A percentile compares a stretch with the other conserved stretches of the same genome.
These are phyloP conservation scores for Montipora capricornis DNA, from an alignment of 64 coral and sea anemone species.

Conservation along the genomic window DNA sequence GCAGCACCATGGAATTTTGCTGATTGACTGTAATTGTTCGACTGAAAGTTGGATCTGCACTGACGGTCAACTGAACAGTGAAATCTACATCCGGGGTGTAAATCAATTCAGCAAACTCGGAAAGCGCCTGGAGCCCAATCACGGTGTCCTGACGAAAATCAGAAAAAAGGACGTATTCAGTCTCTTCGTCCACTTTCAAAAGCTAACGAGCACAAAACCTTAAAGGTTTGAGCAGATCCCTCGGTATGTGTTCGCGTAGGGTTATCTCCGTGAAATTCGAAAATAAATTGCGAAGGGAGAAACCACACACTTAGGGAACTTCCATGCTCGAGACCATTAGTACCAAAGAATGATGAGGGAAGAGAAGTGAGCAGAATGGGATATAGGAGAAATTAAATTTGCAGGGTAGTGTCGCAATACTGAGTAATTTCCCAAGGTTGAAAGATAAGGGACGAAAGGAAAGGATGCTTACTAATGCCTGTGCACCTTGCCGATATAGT, in stretches of 20 bases:
- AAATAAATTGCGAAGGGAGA: too few species aligned
- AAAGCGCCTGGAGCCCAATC: conserved; percentile 80
- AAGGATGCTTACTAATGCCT: too few species aligned
- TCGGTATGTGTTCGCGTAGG: background rate
- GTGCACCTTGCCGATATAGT: too few species aligned
- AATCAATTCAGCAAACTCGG: conserved; percentile 73
- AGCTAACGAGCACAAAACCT: background rate
- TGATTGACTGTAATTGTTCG: conserved; percentile 64
- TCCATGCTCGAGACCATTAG: too few species aligned
- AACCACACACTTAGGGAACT: too few species aligned
- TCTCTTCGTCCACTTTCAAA: background rate
- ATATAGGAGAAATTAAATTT: too few species aligned
- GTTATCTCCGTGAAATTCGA: too few species aligned
- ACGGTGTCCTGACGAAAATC: conserved; percentile 71
- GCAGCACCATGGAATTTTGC: conserved; percentile 77
- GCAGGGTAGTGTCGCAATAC: too few species aligned
- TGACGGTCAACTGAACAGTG: conserved; percentile 42
- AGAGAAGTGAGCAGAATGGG: too few species aligned
- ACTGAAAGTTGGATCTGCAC: conserved; percentile 50
- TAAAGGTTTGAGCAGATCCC: background rate
- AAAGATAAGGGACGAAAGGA: too few species aligned
- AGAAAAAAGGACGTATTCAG: background rate
- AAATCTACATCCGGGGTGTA: conserved; percentile 67
- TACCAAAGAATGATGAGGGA: too few species aligned
- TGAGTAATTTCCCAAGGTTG: too few species aligned